Evolutionary conservation across 2,888 invertebrate species (phyloP), one percentile per base, ranked within the genome.

Genomic region (Eupithecia abbreviata): DNA sequence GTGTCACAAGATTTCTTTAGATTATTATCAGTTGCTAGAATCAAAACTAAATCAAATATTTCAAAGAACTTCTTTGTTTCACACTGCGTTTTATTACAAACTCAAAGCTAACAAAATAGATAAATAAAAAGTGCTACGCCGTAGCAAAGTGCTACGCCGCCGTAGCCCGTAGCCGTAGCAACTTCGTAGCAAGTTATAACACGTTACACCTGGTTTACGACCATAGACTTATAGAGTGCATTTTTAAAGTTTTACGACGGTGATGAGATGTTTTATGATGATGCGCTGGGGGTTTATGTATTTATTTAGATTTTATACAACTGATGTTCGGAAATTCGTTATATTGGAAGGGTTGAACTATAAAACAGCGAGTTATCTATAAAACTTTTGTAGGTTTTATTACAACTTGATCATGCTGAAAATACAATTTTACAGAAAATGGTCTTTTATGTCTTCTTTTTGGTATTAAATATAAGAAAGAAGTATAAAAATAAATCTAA

Each of bases 81-180:
- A 49, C 18, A 47, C 18, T 68, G 47, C 45, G 18, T 45, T 43
- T 18, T 67, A 67, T 43, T 18, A 68, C 45, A 65, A 66, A 71
- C 51, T 58, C n/a, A 43, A 68, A 68, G 43, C 43, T 45, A 43
- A 58, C n/a, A 18, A 71, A 65, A 65, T 65, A 66, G 18, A 62
- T 43, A 70, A 74, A 74, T 65, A 67, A 51, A 71, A 75, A 76
- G 47, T 30, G 69, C 69, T 69, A 69, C 69, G 69, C 9, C 47
- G 76, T 72, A 68, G 65, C 75, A 66, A 69, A 51, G 51, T 80
- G 85, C 86, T 87, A 88, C 87, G 82, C 47, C 87, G 82, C 47
- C 83, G 87, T 85, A 86, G 87, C 78, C 69, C 62, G 75, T 76
- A 72, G 76, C 69, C 66, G 75, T 76, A 72, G 76, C 69, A 45